Conservation (phyloP, 64 coral and sea anemone species). For the Catalaphyllia jardinei region DNA sequence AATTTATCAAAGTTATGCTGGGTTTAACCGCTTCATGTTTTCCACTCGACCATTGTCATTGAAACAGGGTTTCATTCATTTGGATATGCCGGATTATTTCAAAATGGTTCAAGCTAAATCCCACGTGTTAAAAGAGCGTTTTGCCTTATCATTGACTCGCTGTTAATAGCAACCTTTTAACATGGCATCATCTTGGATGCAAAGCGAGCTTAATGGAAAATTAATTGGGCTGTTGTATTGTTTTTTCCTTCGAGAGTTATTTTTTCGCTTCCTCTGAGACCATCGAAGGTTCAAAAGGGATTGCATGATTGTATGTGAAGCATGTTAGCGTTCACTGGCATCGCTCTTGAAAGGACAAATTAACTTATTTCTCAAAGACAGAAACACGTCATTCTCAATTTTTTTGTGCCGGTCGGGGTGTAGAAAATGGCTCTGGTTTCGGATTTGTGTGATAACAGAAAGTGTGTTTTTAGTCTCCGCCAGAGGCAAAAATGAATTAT, state of each 20-base stretch:
- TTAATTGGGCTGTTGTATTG: conserved; percentile 94
- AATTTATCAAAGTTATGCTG: conserved; percentile 13
- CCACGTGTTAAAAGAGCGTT: conserved; percentile 35
- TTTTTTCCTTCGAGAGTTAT: conserved; percentile 68
- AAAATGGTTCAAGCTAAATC: conserved; percentile 5
- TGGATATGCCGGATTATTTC: conserved; percentile 17
- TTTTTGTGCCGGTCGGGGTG: background rate
- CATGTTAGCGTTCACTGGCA: background rate
- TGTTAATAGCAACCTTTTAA: conserved; percentile 99
- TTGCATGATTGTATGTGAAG: conserved; percentile 34
- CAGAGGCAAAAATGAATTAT: conserved; percentile 67
- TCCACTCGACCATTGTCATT: background rate
- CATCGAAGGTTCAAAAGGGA: conserved; percentile 5
- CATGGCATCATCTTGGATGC: conserved; percentile 86
- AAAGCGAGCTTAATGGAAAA: conserved; percentile 94
- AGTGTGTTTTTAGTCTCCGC: conserved; percentile 40
- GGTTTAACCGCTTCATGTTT: background rate
- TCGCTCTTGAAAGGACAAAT: background rate
- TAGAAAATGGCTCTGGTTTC: background rate
- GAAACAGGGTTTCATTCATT: background rate
- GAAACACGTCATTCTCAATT: background rate
- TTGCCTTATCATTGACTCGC: conserved; percentile 81
- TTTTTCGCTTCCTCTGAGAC: conserved; percentile 62
- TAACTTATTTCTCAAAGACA: conserved; percentile 12
- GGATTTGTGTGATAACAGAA: background rate